These are phyloP conservation scores for Magallana angulata DNA, from an alignment of 1,140 invertebrate species.

Conservation along the genomic window DNA sequence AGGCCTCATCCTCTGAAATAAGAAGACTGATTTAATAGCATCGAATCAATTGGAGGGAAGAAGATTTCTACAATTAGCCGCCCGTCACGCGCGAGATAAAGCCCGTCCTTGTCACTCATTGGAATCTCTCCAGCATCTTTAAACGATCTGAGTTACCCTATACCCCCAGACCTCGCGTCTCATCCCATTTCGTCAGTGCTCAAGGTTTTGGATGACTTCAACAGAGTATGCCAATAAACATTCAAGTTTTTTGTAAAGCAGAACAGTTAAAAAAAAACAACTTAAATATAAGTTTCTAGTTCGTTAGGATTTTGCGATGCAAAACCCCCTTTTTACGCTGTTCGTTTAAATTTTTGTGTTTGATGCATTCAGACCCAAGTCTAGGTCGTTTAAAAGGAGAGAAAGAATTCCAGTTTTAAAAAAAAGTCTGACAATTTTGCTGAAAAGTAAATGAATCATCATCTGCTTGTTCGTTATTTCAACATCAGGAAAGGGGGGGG, in stretches of 20 bases:
- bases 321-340: not conserved
- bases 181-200: not conserved
- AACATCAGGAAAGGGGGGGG: no score
- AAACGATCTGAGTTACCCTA: not conserved
- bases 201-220: not conserved
- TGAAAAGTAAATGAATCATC: no score
- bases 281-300: not conserved
- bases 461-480: no score
- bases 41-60: conserved; percentile 7
- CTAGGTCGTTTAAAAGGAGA: no score
- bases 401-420: no score
- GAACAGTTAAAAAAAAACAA: not conserved
- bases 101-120: not conserved
- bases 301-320: conserved; percentile 8
- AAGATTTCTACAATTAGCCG: conserved; percentile 14
- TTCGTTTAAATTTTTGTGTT: no score
- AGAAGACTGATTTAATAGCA: conserved; percentile 18
- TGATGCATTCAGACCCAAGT: no score
- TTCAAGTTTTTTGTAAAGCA: not conserved
- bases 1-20: conserved; percentile 21
- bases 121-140: conserved; percentile 2
- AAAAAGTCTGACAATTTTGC: no score
- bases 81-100: not conserved
- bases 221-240: not conserved
- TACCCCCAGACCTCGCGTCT: not conserved